Evolutionary conservation across 2,888 invertebrate species (phyloP), one percentile per base, ranked within the genome.

Genomic region (Drosophila bunnanda): DNA sequence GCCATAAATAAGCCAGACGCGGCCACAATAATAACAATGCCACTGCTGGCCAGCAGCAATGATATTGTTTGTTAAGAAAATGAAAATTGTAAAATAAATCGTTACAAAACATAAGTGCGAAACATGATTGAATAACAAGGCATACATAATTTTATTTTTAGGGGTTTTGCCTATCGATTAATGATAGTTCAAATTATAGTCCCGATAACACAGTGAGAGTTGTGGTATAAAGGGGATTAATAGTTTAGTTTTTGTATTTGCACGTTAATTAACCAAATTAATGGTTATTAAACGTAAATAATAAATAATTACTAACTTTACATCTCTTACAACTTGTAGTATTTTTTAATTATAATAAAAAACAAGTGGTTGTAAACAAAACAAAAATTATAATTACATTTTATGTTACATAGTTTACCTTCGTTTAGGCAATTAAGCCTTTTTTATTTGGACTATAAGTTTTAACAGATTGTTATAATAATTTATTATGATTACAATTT

Each of bases 1-100:
- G 59, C 69, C 81, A 86, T 88, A 86, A 87, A 87, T 84, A 89
- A 82, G 58, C 72, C 65, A 57, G 61, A 68, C 69, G 64, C 69
- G 64, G 50, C 44, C 32, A 54, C 46, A 72, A 50, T 64, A 58
- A 50, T 44, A 66, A 55, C 59, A 64, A 71, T 80, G 59, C 70
- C 67, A 70, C 60, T 52, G 52, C 28, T n/a, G n/a, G n/a, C 36
- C 34, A 62, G 44, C 58, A 64, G n/a, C n/a, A 80, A 80, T 57
- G 66, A 79, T 66, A 69, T 61, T 74, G 59, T 65, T 73, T n/a
- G 12, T 20, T 25, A 17, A 59, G 52, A 62, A 69, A 67, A 48
- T 71, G 15, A 41, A 61, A 60, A 48, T 46, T 59, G 44, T 36
- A 28, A 6, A 22, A 1, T 13, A n/a, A 28, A 10, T 30, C 55